phyloP scores from a whole-genome alignment of 2,113 vertebrate genomes.

The Ictalurus punctatus region DNA sequence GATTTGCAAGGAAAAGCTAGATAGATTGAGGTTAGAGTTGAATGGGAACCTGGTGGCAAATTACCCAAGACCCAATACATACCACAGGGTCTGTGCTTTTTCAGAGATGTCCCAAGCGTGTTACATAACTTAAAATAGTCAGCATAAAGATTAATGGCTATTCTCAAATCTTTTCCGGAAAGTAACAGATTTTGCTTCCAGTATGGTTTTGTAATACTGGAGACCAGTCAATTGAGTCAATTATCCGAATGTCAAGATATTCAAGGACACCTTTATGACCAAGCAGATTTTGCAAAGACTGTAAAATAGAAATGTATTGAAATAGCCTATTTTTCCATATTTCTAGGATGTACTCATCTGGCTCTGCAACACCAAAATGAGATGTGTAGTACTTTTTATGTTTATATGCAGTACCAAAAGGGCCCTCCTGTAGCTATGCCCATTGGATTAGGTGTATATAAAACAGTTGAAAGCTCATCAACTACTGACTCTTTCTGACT shows the following conservation, averaged over 20 bases:
- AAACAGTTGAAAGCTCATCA: conserved; percentile 33
- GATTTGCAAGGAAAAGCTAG: conserved; percentile 30
- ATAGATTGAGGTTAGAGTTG: conserved; percentile 29
- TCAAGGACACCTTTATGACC: conserved; percentile 8
- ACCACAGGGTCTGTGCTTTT: no score
- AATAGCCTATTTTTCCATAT: neutral
- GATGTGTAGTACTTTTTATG: neutral
- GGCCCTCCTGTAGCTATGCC: conserved; percentile 31
- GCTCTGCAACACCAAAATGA: neutral
- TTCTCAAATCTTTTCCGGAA: conserved; percentile 40
- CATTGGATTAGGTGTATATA: conserved; percentile 34
- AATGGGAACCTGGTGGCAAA: conserved; percentile 42
- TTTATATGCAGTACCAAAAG: conserved; percentile 43
- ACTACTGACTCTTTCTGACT: conserved; percentile 46
- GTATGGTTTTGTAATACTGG: neutral
- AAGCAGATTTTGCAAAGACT: conserved; percentile 36
- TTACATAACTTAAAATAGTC: conserved; percentile 36
- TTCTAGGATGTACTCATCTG: neutral
- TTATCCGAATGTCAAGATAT: neutral
- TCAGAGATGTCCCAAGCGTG: no score
- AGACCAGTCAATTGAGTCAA: no score
- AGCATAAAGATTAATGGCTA: conserved; percentile 31
- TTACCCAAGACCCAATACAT: conserved; percentile 46
- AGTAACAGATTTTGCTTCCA: conserved; percentile 26
- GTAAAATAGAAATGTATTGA: conserved; percentile 29